These are phyloP conservation scores for Hololepta plana DNA, from an alignment of 2,888 invertebrate species.

Conservation along the genomic window DNA sequence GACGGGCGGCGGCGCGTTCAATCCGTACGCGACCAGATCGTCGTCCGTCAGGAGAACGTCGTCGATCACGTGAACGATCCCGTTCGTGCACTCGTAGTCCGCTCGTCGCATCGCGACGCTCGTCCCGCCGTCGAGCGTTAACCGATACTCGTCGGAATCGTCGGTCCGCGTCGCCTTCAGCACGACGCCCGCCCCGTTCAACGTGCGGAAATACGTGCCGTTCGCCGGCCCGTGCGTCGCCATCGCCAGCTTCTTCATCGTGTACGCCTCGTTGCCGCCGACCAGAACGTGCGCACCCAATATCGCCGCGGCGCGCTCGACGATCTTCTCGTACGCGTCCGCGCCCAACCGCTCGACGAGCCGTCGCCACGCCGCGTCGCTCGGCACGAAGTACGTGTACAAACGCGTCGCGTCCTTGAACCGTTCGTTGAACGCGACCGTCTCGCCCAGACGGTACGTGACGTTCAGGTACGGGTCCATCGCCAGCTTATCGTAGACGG, in stretches of 20 bases:
- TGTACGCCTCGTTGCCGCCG: background rate
- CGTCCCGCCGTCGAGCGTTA: too few relatives aligned
- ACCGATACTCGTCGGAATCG: too few relatives aligned
- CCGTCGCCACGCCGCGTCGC: constrained; percentile 70
- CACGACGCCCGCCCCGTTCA: too few relatives aligned
- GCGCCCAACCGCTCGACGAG: constrained; percentile 17
- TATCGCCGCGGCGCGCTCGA: too few relatives aligned
- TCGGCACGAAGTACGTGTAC: constrained; percentile 80
- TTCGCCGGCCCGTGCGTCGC: constrained; percentile 63
- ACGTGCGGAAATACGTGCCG: too few relatives aligned
- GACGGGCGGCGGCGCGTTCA: too few relatives aligned
- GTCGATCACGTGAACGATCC: constrained; percentile 85
- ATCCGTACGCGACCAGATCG: too few relatives aligned
- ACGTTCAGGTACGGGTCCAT: constrained; percentile 70
- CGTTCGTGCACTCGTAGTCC: constrained; percentile 87
- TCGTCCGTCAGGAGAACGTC: too few relatives aligned
- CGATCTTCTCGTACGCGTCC: constrained; percentile 50
- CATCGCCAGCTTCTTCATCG: constrained; percentile 30
- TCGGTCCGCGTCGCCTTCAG: too few relatives aligned
- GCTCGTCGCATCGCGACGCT: constrained; percentile 68
- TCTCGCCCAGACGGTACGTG: constrained; percentile 54
- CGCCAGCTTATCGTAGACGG: constrained; percentile 60
- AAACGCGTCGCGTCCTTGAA: constrained; percentile 43
- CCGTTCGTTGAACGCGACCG: constrained; percentile 55
- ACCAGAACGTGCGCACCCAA: too few relatives aligned